Base-by-base conservation (phyloP, 2,113 vertebrate species). In the Tetraodon nigroviridis region DNA sequence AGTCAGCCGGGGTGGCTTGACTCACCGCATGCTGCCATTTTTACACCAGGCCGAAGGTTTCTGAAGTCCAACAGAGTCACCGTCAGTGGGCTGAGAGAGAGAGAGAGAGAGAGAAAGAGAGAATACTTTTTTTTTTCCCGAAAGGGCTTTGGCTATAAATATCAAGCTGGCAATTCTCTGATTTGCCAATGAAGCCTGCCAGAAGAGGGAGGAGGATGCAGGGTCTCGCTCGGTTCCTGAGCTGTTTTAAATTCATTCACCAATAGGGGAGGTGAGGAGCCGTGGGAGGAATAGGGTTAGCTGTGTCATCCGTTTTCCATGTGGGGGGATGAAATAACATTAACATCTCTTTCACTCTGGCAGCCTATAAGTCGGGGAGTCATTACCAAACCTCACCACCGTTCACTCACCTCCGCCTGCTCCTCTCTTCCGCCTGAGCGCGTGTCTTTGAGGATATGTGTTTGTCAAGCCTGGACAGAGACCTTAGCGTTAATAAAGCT, bases 141-240 rank as follows among this genome's bases (percentile, higher is more conserved):
- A 80, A 83, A 76, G 82, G 76, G 55, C 44, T 78, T 48, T 27
- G 51, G 81, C 87, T 89, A 86, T 86, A 89, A 86, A 89, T 87
- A 86, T 79, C 76, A 79, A 78, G 78, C 75, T 78, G 76, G 71
- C 71, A 81, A 79, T 82, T 79, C 79, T 87, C 73, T 86, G 84
- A 86, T 85, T 85, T 86, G 71, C 77, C 75, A 79, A 79, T 80
- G 75, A 79, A 83, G 79, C 62, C 73, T 76, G 79, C 79, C 68
- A 65, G 73, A 71, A 54, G 64, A 80, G 64, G 61, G 64, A 75
- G 73, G 76, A 65, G 55, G 67, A 55, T 48, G 70, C 76, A 53
- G 73, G 58, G 67, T 81, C 70, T 80, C 55, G 69, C 73, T 81
- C 79, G 56, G 57, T 79, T 78, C 71, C 76, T 61, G 57, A 66